phyloP scores from a whole-genome alignment of 1,140 invertebrate genomes.

The Pachypeltis micranthus region DNA sequence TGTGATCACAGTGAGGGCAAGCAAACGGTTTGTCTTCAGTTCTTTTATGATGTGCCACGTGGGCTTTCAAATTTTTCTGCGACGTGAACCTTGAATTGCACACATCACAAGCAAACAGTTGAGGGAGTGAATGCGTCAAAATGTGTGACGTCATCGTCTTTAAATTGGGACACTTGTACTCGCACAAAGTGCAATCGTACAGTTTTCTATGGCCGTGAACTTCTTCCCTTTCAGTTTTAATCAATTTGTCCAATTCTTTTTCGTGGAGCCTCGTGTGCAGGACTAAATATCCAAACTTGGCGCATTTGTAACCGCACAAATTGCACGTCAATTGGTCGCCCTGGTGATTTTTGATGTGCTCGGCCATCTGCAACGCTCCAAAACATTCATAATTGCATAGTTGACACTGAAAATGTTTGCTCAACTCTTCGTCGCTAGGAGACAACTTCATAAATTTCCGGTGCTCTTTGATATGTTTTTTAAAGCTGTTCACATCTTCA shows the following conservation, averaged over 20 bases:
- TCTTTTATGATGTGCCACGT: neutral
- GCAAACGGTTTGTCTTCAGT: neutral
- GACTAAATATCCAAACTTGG: neutral
- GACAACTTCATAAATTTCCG: neutral
- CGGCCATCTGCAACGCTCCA: neutral
- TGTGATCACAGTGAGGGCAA: constrained; percentile 4
- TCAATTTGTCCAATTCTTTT: constrained; percentile 2
- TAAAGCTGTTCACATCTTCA: neutral
- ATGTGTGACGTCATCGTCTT: neutral
- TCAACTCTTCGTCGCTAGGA: neutral
- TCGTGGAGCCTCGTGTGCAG: neutral
- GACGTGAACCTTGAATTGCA: constrained; percentile 1
- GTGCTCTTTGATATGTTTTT: neutral
- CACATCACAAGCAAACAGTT: neutral
- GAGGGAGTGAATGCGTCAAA: neutral
- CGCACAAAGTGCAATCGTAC: constrained; percentile 5
- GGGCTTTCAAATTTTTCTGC: constrained; percentile 2
- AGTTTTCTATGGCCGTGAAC: neutral
- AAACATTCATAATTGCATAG: neutral
- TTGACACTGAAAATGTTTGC: neutral
- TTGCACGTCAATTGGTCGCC: neutral
- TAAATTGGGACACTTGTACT: neutral
- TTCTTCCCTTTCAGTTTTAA: neutral
- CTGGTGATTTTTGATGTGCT: neutral
- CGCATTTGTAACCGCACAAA: constrained; percentile 2